These are phyloP conservation scores for Gallinago undulata DNA, from an alignment of 2,113 vertebrate species.

Conservation along the genomic window DNA sequence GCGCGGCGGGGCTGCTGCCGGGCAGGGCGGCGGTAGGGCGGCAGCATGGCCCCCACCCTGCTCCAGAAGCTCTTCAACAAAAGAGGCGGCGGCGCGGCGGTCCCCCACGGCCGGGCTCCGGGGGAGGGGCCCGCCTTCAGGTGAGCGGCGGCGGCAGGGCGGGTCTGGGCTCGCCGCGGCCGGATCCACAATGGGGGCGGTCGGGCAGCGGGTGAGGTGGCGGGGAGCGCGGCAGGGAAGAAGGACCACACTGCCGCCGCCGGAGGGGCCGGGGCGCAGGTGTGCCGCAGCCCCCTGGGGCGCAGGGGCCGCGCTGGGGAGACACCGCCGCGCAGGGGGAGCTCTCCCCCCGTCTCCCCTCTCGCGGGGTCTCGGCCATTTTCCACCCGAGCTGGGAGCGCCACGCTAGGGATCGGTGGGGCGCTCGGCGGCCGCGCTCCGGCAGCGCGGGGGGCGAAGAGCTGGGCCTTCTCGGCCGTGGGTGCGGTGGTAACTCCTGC, in stretches of 20 bases:
- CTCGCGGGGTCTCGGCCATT: background rate
- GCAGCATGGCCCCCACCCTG: slow-evolving; percentile 78
- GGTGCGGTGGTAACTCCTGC: background rate
- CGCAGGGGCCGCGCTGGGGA: background rate
- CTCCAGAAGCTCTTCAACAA: slow-evolving; percentile 81
- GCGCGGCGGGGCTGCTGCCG: background rate
- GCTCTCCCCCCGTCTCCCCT: background rate
- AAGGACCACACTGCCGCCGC: too few species aligned
- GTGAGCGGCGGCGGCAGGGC: slow-evolving; percentile 42
- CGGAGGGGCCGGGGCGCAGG: background rate
- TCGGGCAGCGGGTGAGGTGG: background rate
- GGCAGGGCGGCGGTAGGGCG: background rate
- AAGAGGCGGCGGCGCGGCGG: slow-evolving; percentile 48
- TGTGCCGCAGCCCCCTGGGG: background rate
- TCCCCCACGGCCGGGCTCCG: slow-evolving; percentile 12
- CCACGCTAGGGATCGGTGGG: background rate
- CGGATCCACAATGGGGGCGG: background rate
- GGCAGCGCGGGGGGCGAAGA: background rate
- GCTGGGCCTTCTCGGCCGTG: background rate
- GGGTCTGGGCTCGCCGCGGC: background rate
- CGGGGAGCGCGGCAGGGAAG: background rate
- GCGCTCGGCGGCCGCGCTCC: background rate
- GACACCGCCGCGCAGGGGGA: background rate
- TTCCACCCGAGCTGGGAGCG: background rate
- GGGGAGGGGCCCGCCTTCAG: slow-evolving; percentile 73